Evolutionary conservation across 37 sponge, comb jelly and placozoan species (phyloP).

Genomic region (Halichondria panicea): DNA sequence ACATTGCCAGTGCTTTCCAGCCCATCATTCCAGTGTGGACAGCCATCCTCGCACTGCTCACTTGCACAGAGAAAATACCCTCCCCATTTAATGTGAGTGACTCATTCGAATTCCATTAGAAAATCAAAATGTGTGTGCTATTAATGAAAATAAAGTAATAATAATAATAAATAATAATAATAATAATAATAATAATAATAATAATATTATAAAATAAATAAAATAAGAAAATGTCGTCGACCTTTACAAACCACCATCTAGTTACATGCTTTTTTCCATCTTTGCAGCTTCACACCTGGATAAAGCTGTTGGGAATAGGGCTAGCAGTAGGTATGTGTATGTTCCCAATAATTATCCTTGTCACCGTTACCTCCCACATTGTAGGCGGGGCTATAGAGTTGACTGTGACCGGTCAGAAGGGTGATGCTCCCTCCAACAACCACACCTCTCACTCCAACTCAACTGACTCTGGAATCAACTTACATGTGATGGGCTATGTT

Average conservation of each 20-base stretch:
- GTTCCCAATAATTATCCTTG: background rate
- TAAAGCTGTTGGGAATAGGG: slow-evolving; percentile 60
- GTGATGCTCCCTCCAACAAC: background rate
- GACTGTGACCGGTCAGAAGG: slow-evolving; percentile 8
- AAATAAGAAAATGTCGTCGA: no score
- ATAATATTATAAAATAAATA: no score
- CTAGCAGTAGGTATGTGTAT: slow-evolving; percentile 47
- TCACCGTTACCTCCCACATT: background rate
- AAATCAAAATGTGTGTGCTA: no score
- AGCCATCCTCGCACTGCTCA: slow-evolving; percentile 27
- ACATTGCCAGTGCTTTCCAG: slow-evolving; percentile 72
- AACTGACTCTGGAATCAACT: background rate
- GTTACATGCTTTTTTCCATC: background rate
- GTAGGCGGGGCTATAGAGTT: slow-evolving; percentile 73
- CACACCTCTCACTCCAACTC: background rate
- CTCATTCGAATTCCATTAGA: no score
- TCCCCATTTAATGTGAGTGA: slow-evolving; percentile 20
- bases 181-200: no score
- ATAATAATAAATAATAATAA: no score
- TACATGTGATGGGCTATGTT: slow-evolving; percentile 35
- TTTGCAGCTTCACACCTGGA: slow-evolving; percentile 42
- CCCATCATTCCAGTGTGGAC: slow-evolving; percentile 65
- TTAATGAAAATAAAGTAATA: no score
- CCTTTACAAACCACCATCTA: no score
- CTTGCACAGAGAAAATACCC: slow-evolving; percentile 57